Evolutionary conservation across 2,113 vertebrate genomes (phyloP).

Genomic region (Dasyornis broadbenti): DNA sequence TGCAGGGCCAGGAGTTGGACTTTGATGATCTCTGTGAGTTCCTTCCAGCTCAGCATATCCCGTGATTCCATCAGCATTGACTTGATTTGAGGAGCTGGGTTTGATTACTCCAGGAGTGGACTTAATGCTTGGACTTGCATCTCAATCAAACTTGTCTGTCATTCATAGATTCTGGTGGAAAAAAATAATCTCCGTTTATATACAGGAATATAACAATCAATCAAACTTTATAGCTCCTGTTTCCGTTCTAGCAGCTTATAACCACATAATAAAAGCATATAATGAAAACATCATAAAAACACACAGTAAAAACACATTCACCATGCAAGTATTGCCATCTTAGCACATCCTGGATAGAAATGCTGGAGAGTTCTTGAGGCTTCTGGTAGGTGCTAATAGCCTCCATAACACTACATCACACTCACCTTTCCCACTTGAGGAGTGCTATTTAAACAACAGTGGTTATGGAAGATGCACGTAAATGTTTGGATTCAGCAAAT

Average conservation of each 20-base stretch:
- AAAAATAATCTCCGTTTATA: neutral
- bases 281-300: conserved; percentile 57
- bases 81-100: neutral
- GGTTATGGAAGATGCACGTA: neutral
- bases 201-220: conserved; percentile 42
- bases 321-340: neutral
- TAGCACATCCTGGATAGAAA: neutral
- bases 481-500: neutral
- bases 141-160: neutral
- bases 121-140: neutral
- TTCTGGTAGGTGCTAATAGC: neutral
- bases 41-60: neutral
- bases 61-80: neutral
- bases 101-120: neutral
- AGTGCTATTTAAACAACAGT: neutral
- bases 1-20: neutral
- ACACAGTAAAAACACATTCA: conserved; percentile 40
- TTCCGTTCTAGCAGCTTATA: conserved; percentile 55
- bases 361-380: neutral
- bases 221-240: conserved; percentile 26
- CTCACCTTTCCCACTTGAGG: neutral
- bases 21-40: neutral
- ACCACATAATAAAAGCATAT: conserved; percentile 51
- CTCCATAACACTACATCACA: neutral
- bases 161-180: neutral